Base-by-base conservation (phyloP, 2,113 vertebrate genomes). In the Leiothrix lutea region DNA sequence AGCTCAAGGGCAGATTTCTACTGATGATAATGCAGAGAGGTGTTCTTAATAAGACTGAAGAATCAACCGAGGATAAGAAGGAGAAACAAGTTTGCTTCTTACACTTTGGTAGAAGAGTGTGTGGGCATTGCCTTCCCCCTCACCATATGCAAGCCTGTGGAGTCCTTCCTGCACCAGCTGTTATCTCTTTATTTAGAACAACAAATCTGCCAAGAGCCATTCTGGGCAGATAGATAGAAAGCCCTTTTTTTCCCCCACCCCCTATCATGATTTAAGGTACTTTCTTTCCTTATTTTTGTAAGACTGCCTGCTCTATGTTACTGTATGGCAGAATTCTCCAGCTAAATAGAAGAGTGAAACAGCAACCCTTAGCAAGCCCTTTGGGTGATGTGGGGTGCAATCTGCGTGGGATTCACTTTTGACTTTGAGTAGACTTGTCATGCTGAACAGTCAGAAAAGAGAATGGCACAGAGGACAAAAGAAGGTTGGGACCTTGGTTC, bases 111-210 rank as follows among this genome's bases (percentile, higher is more conserved):
- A 80, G 64, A 88, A 67, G 53, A 70, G 57, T 65, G 80, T 86
- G 95, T 94, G 65, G 87, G 95, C 87, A 90, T 57, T 85, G 65
- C 73, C 95, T 92, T 95, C 96, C 81, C 53, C 74, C 84, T 97
- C 93, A 94, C 93, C 90, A 79, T 93, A 95, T 96, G 95, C 78
- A 95, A 67, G 74, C 70, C 57, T 71, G 74, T 79, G 36, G 61
- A 91, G 90, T 80, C 73, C 80, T 96, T 91, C 72, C 87, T 84
- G 51, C 77, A 95, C 56, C 90, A 95, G 87, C 90, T 94, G 90
- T 82, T 96, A 54, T 1, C 61, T 71, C 80, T 86, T 92, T 84
- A 95, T 94, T 89, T 95, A 91, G 90, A 71, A 40, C 65, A 85
- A 81, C 44, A 12, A 81, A 87, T 94, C 73, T 91, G 65, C 58